Percentiles rank a stretch among this genome's conserved stretches.
These are phyloP conservation scores for Saccopteryx bilineata DNA, from an alignment of 2,113 vertebrate genomes.

Conservation along the genomic window DNA sequence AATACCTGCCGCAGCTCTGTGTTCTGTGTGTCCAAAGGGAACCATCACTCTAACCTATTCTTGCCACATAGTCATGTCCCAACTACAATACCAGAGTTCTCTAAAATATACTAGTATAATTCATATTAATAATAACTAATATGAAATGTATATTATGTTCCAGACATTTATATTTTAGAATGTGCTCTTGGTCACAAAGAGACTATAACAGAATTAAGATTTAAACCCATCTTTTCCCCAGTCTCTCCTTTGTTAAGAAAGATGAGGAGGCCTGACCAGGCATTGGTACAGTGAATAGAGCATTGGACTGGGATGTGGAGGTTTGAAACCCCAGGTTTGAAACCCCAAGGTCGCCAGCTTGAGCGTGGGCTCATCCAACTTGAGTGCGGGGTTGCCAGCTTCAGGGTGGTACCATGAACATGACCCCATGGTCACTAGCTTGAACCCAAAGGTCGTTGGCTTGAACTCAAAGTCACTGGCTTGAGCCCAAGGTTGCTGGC, in stretches of 20 bases:
- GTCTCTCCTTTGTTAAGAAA: not conserved
- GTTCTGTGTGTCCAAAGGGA: not conserved
- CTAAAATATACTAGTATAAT: not conserved
- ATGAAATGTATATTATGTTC: not conserved
- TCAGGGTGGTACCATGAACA: too few species aligned
- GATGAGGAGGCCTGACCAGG: not conserved
- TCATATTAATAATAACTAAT: not conserved
- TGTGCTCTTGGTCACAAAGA: not conserved
- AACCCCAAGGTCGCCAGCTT: too few species aligned
- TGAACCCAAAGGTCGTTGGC: too few species aligned
- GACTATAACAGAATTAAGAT: not conserved
- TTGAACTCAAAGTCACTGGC: too few species aligned
- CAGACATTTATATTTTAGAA: not conserved
- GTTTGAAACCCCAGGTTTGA: too few species aligned
- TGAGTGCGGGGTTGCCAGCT: too few species aligned
- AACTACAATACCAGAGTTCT: not conserved
- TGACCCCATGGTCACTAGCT: too few species aligned
- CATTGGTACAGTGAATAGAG: too few species aligned
- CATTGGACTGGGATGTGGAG: too few species aligned
- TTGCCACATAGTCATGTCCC: not conserved
- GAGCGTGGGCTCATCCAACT: too few species aligned
- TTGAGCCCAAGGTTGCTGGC: too few species aligned
- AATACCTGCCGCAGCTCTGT: rapidly evolving
- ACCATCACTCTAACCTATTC: not conserved
- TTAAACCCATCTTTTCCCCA: not conserved